Base-by-base conservation (phyloP, 1,140 invertebrate genomes). In the Drosophila orena region DNA sequence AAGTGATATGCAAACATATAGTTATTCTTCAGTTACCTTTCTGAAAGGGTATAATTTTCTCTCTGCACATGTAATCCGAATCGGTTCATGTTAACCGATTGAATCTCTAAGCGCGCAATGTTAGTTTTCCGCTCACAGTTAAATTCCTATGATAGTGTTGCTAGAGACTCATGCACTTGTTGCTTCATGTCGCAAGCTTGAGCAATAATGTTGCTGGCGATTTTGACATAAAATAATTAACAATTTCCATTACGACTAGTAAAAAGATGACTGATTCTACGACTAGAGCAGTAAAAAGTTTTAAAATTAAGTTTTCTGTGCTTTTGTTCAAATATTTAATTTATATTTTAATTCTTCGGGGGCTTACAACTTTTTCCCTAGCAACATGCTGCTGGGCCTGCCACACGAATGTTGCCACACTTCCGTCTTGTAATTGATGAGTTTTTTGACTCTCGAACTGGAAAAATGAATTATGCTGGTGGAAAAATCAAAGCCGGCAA, bases 371-470 rank as follows among this genome's bases (percentile, higher is more conserved):
- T n/a, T 47, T 46, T 34, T 27, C 22, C 2, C 5, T 20, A 8
- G 40, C 53, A 57, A 46, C 20, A 47, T 59, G 34, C 22, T 66
- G 55, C 43, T 8, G 20, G 8, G 24, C 7, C 4, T 38, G 37
- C 37, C 14, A 38, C 12, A 15, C 43, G 4, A 46, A 44, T n/a
- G 20, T 27, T 58, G 30, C 50, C 34, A 37, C 50, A 37, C 17
- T 42, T 42, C 47, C 47, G 27, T 35, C 42, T 1, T 42, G 47
- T 68, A 40, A 70, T 74, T 84, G 68, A 76, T 84, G 80, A 55
- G 80, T 70, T 77, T 76, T 65, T 85, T 77, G 62, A 85, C 81
- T 64, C 58, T 57, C 35, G 52, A 35, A n/a, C 40, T 61, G 55
- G 27, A 62, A 56, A 30, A 46, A 53, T 61, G 46, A 75, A 40